Conservation (phyloP, 2,797 vertebrate species). For the Spheniscus humboldti region DNA sequence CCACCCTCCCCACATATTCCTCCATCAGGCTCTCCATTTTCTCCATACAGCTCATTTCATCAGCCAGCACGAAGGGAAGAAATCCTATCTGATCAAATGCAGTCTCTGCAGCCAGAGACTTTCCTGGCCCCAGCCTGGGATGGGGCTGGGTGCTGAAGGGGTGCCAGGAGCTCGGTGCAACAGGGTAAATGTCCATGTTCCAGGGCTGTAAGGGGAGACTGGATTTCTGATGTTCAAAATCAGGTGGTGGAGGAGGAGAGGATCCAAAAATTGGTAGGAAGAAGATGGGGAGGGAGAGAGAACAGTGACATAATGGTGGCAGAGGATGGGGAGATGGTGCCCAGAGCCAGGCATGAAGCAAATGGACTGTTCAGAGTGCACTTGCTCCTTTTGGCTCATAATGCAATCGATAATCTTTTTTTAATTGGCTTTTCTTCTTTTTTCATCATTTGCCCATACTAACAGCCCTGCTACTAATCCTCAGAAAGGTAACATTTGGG, state of each 20-base stretch:
- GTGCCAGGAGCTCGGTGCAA: not conserved
- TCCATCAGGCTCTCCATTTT: not conserved
- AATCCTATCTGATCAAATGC: not conserved
- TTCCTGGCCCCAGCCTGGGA: not conserved
- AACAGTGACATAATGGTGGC: not conserved
- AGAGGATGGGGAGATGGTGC: not conserved
- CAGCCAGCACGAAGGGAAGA: not conserved
- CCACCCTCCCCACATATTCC: not conserved
- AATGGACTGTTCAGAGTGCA: conserved; percentile 20
- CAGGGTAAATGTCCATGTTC: not conserved
- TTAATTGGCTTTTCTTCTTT: conserved; percentile 14
- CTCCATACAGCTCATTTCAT: not conserved
- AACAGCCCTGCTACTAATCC: not conserved
- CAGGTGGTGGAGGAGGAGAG: not conserved
- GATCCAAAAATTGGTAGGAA: not conserved
- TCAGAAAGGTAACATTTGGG: conserved; percentile 5
- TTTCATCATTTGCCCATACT: not conserved
- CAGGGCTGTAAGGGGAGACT: not conserved
- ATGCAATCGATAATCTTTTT: not conserved
- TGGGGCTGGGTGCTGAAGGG: not conserved
- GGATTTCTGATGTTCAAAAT: not conserved
- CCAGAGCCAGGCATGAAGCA: not conserved
- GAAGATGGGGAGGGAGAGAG: not conserved
- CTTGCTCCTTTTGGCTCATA: conserved; percentile 5
- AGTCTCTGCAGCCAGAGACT: not conserved